Base-by-base conservation (phyloP, 2,113 vertebrate species). In the Rhipidura dahli region DNA sequence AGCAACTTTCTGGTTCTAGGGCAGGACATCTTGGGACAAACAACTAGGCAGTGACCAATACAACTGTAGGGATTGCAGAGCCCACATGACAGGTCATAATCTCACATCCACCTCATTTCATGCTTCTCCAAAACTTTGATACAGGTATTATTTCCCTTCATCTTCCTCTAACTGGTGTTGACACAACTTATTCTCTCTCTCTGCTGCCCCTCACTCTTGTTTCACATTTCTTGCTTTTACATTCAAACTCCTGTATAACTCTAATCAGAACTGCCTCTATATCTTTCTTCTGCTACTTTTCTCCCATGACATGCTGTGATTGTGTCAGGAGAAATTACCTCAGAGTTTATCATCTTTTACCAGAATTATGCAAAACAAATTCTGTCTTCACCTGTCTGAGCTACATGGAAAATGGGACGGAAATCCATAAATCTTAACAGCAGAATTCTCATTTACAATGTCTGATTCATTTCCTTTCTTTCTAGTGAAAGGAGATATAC, bases 401-500 rank as follows among this genome's bases (percentile, higher is more conserved):
- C 37, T 66, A 30, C 33, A 14, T 35, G 18, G 31, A 77, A 92
- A 83, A 73, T 15, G 14, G 6, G 12, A 80, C 16, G 75, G 24
- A 39, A 87, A 70, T 13, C 44, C 49, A 80, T 31, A 61, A 2
- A 35, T 51, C 17, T 51, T 66, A 72, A 51, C 20, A 44, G 49
- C 60, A 69, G 40, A 31, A n/a, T 76, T 54, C 15, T 87, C 12
- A 64, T 53, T 89, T 95, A 57, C 66, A 82, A 79, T n/a, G 19
- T 20, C n/a, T 56, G 6, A 31, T 59, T 71, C 59, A 8, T 45
- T 86, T 82, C 31, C 37, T 65, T 80, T 11, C 22, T 16, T 56
- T 66, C 35, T n/a, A 98, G 98, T 97, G 65, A 89, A 79, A 75
- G 98, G 97, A 80, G 79, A 91, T 81, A 54, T 83, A 76, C 91